Percentiles rank a stretch among this genome's conserved stretches.
phyloP scores from a whole-genome alignment of 2,888 invertebrate species.

The Ophion obscuratus region DNA sequence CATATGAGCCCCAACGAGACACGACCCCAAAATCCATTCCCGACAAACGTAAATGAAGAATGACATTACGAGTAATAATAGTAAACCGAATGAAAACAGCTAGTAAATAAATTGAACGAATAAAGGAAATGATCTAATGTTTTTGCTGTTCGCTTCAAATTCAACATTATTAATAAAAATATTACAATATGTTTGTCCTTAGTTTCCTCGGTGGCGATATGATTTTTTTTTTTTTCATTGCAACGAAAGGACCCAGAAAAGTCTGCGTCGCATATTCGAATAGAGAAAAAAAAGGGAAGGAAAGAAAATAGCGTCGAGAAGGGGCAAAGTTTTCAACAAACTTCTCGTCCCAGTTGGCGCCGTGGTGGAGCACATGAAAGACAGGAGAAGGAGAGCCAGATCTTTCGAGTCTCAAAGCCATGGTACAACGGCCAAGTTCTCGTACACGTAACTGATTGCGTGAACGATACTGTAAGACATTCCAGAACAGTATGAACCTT shows the following conservation, averaged over 20 bases:
- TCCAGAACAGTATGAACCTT: slow-evolving; percentile 2
- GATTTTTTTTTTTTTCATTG: slow-evolving; percentile 4
- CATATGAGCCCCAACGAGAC: too few relatives aligned
- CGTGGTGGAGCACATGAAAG: slow-evolving; percentile 33
- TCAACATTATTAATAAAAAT: not conserved
- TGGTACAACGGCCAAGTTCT: slow-evolving; percentile 51
- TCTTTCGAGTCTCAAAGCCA: slow-evolving; percentile 39
- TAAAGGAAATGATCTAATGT: too few relatives aligned
- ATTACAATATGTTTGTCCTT: not conserved
- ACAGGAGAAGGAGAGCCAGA: slow-evolving; percentile 3
- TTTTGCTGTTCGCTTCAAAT: too few relatives aligned
- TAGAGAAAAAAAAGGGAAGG: not conserved
- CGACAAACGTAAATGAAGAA: too few relatives aligned
- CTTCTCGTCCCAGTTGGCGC: slow-evolving; percentile 39
- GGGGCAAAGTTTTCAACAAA: slow-evolving; percentile 36
- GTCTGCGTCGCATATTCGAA: not conserved
- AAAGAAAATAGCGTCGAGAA: slow-evolving; percentile 5
- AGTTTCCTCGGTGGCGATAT: not conserved
- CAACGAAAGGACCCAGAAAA: slow-evolving; percentile 3
- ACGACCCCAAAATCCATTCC: too few relatives aligned
- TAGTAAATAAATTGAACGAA: too few relatives aligned
- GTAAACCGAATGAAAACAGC: too few relatives aligned
- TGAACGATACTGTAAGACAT: slow-evolving; percentile 30
- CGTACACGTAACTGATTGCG: slow-evolving; percentile 50
- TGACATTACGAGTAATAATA: too few relatives aligned